These are phyloP conservation scores for Drosophila sp. DNA, from an alignment of 1,140 invertebrate species.

Conservation along the genomic window DNA sequence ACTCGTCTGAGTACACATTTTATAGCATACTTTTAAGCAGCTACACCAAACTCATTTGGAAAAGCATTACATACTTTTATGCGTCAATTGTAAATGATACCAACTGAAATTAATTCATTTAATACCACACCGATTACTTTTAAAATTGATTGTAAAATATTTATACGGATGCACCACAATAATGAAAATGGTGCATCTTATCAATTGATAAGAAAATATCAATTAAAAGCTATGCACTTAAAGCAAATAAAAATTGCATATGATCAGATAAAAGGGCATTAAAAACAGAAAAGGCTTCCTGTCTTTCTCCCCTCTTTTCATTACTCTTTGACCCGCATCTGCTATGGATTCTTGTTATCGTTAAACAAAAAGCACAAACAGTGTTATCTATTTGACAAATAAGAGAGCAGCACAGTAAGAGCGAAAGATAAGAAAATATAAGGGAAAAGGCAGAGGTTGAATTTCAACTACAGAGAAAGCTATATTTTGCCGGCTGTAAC, in stretches of 20 bases:
- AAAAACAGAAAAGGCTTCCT: not conserved
- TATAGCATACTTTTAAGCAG: slow-evolving; percentile 66
- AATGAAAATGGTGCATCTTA: too few relatives aligned
- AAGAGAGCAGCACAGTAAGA: slow-evolving; percentile 13
- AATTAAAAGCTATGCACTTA: not conserved
- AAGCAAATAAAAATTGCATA: not conserved
- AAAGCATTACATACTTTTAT: slow-evolving; percentile 25
- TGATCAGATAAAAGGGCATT: slow-evolving; percentile 3
- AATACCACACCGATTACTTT: too few relatives aligned
- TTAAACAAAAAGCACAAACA: slow-evolving; percentile 35
- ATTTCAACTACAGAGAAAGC: not conserved
- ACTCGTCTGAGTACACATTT: not conserved
- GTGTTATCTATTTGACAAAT: slow-evolving; percentile 42
- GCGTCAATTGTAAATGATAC: not conserved
- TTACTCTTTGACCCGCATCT: slow-evolving; percentile 8
- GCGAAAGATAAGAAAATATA: not conserved
- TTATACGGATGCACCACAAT: too few relatives aligned
- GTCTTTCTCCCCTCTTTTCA: not conserved
- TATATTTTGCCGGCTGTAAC: slow-evolving; percentile 39
- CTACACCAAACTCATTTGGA: not conserved
- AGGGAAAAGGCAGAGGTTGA: not conserved
- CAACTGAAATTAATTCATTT: not conserved
- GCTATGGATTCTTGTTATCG: slow-evolving; percentile 25
- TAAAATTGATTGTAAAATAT: too few relatives aligned
- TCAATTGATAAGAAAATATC: not conserved